These are phyloP conservation scores for Indicator indicator DNA, from an alignment of 2,113 vertebrate species.

Conservation along the genomic window DNA sequence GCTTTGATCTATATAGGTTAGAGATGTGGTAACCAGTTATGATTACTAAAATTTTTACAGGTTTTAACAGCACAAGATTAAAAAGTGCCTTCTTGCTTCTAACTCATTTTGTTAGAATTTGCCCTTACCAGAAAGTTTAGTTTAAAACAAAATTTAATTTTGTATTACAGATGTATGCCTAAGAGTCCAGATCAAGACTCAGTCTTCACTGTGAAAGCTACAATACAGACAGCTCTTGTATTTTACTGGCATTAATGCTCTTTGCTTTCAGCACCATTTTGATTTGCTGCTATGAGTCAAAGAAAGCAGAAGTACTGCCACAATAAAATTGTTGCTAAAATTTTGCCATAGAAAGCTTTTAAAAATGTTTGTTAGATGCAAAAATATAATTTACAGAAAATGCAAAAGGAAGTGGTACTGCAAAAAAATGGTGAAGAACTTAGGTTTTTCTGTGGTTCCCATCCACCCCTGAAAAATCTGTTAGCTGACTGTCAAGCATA, in stretches of 20 bases:
- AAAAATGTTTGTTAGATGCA: neutral
- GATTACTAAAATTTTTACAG: neutral
- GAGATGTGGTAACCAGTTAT: neutral
- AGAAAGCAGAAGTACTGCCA: neutral
- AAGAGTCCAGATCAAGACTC: neutral
- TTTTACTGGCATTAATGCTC: neutral
- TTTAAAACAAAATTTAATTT: neutral
- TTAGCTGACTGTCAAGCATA: conserved; percentile 12
- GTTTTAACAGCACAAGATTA: neutral
- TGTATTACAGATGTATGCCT: neutral
- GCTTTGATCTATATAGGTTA: neutral
- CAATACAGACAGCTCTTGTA: neutral
- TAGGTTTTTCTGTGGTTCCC: neutral
- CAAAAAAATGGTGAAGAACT: neutral
- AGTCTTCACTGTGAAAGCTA: neutral
- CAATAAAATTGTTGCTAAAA: neutral
- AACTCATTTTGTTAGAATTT: neutral
- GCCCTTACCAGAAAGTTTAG: neutral
- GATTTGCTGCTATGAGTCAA: neutral
- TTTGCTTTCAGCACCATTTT: neutral
- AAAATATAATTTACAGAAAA: neutral
- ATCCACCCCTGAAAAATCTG: neutral
- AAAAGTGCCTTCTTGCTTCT: neutral
- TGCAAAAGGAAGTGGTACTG: neutral
- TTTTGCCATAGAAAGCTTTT: neutral